phyloP scores from a whole-genome alignment of 2,797 vertebrate genomes.

The Coranthus polyacanthus region DNA sequence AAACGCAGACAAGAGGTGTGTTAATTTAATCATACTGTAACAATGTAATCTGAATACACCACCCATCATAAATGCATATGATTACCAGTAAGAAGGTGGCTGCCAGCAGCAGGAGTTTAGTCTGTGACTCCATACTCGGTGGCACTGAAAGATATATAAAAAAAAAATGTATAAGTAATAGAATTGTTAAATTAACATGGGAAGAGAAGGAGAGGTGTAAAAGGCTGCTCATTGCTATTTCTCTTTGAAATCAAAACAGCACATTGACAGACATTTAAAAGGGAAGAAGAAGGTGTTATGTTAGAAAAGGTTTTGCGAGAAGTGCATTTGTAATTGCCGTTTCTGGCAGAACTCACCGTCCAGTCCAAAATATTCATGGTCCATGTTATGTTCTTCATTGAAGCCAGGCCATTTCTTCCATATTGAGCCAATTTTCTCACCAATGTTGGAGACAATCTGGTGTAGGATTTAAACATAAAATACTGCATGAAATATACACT shows the following conservation, averaged over 20 bases:
- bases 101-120: slow-evolving; percentile 82
- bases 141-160: slow-evolving; percentile 73
- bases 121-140: slow-evolving; percentile 73
- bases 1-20: slow-evolving; percentile 1
- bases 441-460: slow-evolving; percentile 80
- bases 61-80: not conserved
- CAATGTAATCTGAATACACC: not conserved
- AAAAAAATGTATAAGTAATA: slow-evolving; percentile 19
- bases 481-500: not conserved
- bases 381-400: slow-evolving; percentile 84
- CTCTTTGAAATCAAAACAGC: too few relatives aligned
- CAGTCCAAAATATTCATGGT: slow-evolving; percentile 89
- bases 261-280: too few relatives aligned
- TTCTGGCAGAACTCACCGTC: slow-evolving; percentile 77
- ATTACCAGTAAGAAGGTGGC: slow-evolving; percentile 85
- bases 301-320: too few relatives aligned
- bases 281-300: too few relatives aligned
- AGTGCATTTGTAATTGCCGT: too few relatives aligned
- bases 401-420: slow-evolving; percentile 88
- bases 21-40: not conserved
- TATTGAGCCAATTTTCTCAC: slow-evolving; percentile 77
- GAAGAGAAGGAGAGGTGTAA: not conserved
- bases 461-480: slow-evolving; percentile 2
- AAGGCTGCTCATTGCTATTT: not conserved
- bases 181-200: not conserved